Base-by-base conservation (phyloP, 2,888 invertebrate genomes). In the Meta bourneti region DNA sequence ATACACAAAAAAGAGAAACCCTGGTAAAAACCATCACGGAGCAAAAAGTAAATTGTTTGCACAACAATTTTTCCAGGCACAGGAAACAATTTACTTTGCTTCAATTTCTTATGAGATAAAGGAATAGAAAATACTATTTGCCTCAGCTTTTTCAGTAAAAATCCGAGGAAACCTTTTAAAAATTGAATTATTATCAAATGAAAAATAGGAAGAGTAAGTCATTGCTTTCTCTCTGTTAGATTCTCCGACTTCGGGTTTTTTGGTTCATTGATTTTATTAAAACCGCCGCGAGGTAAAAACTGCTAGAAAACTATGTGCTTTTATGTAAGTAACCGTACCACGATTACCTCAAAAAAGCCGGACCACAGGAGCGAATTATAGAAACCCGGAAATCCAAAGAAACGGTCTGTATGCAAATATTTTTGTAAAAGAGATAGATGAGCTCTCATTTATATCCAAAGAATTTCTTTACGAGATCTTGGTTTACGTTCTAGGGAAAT, bases 401-500 rank as follows among this genome's bases (percentile, higher is more conserved):
- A 61, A 61, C 61, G 61, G 61, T 61, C 61, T 34, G 16, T 61
- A 61, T 61, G 61, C 61, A 61, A 61, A 61, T 61, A 61, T 61
- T 61, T 61, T 16, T 16, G 61, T 61, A 61, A 61, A 61, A 61
- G 61, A 61, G 61, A 61, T 61, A 16, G 61, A 61, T 61, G 61
- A 34, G 34, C 34, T 34, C 34, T 34, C 34, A 34, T 61, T 61
- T 16, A 61, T 16, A 61, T 11, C 61, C 5, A 9, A 61, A 61
- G 11, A 61, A 8, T 61, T 74, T 54, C 84, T 52, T 74, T 34
- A 84, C 84, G 74, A 75, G 84, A 51, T 34, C 54, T 74, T 16
- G 8, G 48, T 75, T 54, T 72, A 72, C 82, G 70, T 84, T 84
- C 54, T 75, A 61, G 34, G 11, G 8, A 84, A 84, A 84, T 84